Percentiles rank a stretch among this genome's conserved stretches.
These are phyloP conservation scores for Palloptera scutellata DNA, from an alignment of 2,888 invertebrate genomes.

Conservation along the genomic window DNA sequence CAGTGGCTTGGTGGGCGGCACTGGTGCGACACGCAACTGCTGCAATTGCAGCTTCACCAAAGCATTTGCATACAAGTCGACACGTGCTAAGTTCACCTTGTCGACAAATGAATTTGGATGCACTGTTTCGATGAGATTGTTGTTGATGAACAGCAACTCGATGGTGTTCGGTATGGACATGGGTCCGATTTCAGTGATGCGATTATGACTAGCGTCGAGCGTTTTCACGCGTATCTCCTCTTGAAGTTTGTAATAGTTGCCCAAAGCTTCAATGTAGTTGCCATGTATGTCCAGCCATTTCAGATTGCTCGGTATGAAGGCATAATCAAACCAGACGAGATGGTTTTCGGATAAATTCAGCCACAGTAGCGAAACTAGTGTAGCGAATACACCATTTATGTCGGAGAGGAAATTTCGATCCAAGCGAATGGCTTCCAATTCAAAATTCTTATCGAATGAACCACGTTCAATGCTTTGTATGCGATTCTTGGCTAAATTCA, in stretches of 20 bases:
- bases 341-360: constrained; percentile 91
- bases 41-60: constrained; percentile 83
- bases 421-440: constrained; percentile 85
- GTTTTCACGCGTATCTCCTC: constrained; percentile 84
- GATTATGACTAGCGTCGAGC: constrained; percentile 90
- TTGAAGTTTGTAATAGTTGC: constrained; percentile 88
- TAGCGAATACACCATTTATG: constrained; percentile 88
- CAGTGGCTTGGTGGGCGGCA: constrained; percentile 71
- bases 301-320: constrained; percentile 87
- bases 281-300: constrained; percentile 92
- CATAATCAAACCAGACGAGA: constrained; percentile 92
- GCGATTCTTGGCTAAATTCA: constrained; percentile 90
- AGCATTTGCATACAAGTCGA: constrained; percentile 90
- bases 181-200: constrained; percentile 81
- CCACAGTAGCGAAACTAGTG: constrained; percentile 83
- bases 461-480: constrained; percentile 85
- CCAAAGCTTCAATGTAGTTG: constrained; percentile 86
- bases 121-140: constrained; percentile 83
- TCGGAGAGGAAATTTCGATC: constrained; percentile 89
- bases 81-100: constrained; percentile 83
- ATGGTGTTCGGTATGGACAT: constrained; percentile 89
- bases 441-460: constrained; percentile 82
- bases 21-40: constrained; percentile 78
- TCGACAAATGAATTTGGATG: constrained; percentile 87
- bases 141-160: constrained; percentile 86